Evolutionary conservation across 2,113 vertebrate genomes (phyloP).

Genomic region (Alethe diademata): DNA sequence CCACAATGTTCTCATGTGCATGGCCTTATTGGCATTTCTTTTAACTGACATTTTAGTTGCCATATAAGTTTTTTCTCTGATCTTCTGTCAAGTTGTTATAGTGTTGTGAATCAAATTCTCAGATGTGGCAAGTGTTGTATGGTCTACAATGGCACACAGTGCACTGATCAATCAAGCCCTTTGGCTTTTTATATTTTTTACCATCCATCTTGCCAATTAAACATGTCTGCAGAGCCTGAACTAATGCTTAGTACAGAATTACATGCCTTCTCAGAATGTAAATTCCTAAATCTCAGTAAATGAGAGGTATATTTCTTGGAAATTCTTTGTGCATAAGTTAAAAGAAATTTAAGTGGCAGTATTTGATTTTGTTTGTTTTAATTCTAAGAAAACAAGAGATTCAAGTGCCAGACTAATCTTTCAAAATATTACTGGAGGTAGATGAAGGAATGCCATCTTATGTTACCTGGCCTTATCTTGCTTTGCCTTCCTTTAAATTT

Average conservation of each 20-base stretch:
- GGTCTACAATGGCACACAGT: neutral
- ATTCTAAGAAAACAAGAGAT: neutral
- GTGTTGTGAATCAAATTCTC: neutral
- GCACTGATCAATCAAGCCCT: neutral
- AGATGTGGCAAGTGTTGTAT: neutral
- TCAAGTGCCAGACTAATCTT: neutral
- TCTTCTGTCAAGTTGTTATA: neutral
- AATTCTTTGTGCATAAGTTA: neutral
- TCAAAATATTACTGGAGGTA: neutral
- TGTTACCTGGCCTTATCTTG: neutral
- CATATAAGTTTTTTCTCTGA: neutral
- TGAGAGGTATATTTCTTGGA: neutral
- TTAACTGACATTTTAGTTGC: neutral
- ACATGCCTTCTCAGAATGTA: neutral
- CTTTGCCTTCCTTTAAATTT: neutral
- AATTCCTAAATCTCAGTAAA: neutral
- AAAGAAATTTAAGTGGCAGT: neutral
- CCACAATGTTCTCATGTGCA: neutral
- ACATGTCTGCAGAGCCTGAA: neutral
- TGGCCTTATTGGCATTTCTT: neutral
- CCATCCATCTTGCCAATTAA: neutral
- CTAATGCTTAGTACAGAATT: neutral
- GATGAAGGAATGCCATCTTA: neutral
- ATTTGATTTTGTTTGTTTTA: neutral
- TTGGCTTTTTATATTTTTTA: neutral